Evolutionary conservation across 2,888 invertebrate species (phyloP), one percentile per base, ranked within the genome.

Genomic region (Artemia sp.): DNA sequence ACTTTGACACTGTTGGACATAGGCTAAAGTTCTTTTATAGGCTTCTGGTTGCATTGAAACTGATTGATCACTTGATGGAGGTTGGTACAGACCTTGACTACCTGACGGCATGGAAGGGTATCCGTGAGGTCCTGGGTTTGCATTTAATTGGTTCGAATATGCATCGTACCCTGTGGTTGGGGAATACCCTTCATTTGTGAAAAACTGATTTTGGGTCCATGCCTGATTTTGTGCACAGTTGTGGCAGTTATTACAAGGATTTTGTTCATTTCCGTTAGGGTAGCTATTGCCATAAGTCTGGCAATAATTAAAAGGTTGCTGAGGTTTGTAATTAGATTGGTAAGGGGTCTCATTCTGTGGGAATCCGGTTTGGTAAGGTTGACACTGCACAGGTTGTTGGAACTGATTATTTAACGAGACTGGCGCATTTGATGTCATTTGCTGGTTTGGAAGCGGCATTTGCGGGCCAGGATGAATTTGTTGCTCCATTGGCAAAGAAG

Each of bases 1-100:
- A 50, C 67, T 69, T 75, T 91, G 89, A 77, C 92, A 92, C 74
- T 81, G 80, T 76, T 91, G 90, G 0, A 93, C 92, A 75, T 93
- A 93, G 74, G 92, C 92, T 70, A 92, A 79, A 0, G 93, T 93
- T 72, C 92, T 83, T 76, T 91, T 88, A 78, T 92, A 92, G 0
- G 91, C 86, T 70, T 92, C 92, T 70, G 89, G 88, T 12, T 88
- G 82, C 90, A 92, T 91, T 7, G 82, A 83, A 64, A 81, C 77
- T 24, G n/a, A 24, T n/a, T 58, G 14, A 19, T 68, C 71, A 52
- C 70, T 64, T 24, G 14, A 12, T 8, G 69, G 51, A n/a, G 58
- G 68, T 11, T 70, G 71, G 51, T 73, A 72, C 9, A 68, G 51
- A n/a, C n/a, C 24, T 24, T 58, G 64, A 19, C 14, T 58, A 19